Base-by-base conservation (phyloP, 2,888 invertebrate species). In the Camponotus fellah region DNA sequence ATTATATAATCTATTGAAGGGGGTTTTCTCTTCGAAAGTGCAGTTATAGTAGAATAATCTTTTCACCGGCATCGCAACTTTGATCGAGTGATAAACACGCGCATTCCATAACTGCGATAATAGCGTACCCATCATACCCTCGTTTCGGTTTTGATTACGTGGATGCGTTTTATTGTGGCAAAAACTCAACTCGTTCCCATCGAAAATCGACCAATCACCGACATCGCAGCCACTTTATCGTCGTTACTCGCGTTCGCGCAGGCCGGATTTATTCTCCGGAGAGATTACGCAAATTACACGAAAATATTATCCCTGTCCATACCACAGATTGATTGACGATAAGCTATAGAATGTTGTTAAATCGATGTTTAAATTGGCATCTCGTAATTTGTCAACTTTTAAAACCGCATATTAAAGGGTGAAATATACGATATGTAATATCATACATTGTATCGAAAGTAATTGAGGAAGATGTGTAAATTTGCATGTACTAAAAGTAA, bases 121-220 rank as follows among this genome's bases (percentile, higher is more conserved):
- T 91, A 88, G 53, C 53, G 8, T n/a, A 83, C 82, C 90, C 90
- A 90, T 92, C 91, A 91, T 91, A 92, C 6, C 5, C 90, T 86
- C 74, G 56, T 83, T 46, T 69, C 37, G 71, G 80, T 84, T 90
- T 91, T 91, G 92, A 92, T 92, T 92, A 93, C 92, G 92, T 93
- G 91, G 87, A 88, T 89, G 87, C 77, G 85, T 89, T 93, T 92
- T 92, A 92, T 53, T 9, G 53, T n/a, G 53, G 8, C 84, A 88
- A 90, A 91, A 91, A 92, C 85, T 86, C 87, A 80, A 87, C 83
- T 83, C 72, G 60, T 72, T 75, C 91, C 26, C 88, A 87, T 86
- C 88, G 89, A 90, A 90, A 88, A 85, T 75, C 87, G 82, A 83
- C 82, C 83, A 49, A 60, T 32, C 71, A 5, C 2, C 37, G 37